Evolutionary conservation across 2,888 invertebrate genomes (phyloP).

Genomic region (Agrochola circellaris): DNA sequence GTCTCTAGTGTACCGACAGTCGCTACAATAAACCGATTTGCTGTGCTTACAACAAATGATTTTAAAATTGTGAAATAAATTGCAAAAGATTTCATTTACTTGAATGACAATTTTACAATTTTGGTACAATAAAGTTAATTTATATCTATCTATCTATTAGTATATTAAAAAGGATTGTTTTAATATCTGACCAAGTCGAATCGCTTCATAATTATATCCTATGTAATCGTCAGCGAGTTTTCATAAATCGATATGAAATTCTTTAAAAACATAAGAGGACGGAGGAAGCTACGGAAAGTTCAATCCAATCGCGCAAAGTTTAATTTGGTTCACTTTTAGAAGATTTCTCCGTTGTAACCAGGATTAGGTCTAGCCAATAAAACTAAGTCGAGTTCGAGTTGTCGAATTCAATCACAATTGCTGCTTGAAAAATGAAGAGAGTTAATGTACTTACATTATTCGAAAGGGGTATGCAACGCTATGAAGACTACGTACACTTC

Average conservation of each 20-base stretch:
- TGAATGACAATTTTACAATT: not conserved
- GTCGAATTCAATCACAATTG: constrained; percentile 6
- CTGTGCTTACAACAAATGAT: not conserved
- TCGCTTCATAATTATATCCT: not conserved
- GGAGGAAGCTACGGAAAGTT: constrained; percentile 37
- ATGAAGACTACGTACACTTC: not conserved
- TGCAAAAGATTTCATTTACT: not conserved
- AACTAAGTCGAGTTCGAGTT: constrained; percentile 9
- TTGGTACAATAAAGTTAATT: not conserved
- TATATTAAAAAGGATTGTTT: not conserved
- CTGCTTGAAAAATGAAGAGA: not conserved
- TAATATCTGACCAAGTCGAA: not conserved
- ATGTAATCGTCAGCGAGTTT: not conserved
- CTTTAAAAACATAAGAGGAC: constrained; percentile 9
- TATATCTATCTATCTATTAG: not conserved
- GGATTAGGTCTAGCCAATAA: constrained; percentile 39
- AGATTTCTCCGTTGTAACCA: constrained; percentile 33
- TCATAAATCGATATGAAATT: constrained; percentile 14
- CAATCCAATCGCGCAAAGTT: constrained; percentile 46
- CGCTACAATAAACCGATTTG: constrained; percentile 7
- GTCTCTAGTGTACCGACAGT: not conserved
- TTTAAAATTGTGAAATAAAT: not conserved
- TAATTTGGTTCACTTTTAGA: constrained; percentile 47
- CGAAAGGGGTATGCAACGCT: not conserved
- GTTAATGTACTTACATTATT: no score